Percentiles rank a stretch among this genome's conserved stretches.
Evolutionary conservation across 2,113 vertebrate species (phyloP).

Genomic region (Pogonocichla stellata): DNA sequence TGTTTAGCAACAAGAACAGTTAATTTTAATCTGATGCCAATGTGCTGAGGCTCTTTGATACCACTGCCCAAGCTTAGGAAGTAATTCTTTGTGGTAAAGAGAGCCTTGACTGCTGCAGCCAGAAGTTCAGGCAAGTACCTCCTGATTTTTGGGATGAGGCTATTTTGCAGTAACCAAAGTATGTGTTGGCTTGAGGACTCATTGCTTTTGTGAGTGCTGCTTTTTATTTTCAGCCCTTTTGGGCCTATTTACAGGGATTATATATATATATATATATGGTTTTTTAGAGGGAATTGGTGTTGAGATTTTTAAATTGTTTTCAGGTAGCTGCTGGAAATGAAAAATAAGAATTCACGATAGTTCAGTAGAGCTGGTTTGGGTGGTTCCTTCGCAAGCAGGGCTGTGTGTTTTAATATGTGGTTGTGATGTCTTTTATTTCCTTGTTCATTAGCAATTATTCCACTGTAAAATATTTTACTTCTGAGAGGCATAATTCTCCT

Average conservation of each 20-base stretch:
- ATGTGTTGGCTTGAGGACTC: not conserved
- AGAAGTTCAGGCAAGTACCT: not conserved
- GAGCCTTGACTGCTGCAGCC: not conserved
- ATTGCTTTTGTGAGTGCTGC: not conserved
- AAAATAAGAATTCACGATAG: not conserved
- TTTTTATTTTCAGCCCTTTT: not conserved
- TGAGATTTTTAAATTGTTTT: not conserved
- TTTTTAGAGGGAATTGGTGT: not conserved
- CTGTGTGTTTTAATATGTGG: not conserved
- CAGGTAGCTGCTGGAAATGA: not conserved
- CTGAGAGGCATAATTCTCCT: not conserved
- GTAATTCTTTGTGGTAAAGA: not conserved
- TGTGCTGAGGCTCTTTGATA: not conserved
- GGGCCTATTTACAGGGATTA: not conserved
- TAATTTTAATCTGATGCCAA: not conserved
- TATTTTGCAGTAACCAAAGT: accelerated
- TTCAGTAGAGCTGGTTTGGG: not conserved
- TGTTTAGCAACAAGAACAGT: not conserved
- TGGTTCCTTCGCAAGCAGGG: not conserved
- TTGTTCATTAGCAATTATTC: not conserved
- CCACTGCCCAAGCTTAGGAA: not conserved
- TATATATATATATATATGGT: not conserved
- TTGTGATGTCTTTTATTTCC: not conserved
- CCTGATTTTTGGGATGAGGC: not conserved
- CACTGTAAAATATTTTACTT: not conserved